Evolutionary conservation across 2,888 invertebrate genomes (phyloP), one percentile per base, ranked within the genome.

Genomic region (Leptopilina syphax): DNA sequence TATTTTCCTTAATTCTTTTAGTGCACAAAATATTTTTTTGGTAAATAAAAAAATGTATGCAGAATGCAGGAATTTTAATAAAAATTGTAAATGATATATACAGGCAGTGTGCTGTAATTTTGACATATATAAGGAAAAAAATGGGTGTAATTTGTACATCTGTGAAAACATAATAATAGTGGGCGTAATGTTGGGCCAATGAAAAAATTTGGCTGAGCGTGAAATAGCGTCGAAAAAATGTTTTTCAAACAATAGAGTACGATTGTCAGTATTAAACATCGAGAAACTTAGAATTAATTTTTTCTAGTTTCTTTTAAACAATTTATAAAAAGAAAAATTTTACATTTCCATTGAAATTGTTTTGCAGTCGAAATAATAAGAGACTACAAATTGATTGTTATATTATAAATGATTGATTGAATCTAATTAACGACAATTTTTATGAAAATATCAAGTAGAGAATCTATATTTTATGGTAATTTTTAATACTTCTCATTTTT

Each of bases 91-190:
- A 68, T 68, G 68, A 68, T 68, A 50, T 68, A 63, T 68, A 68
- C 68, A 68, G 10, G 68, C 68, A 47, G 68, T 68, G 44, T 67
- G 44, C 67, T 67, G 67, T 68, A 68, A 68, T 68, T 68, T 68
- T 68, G 68, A 44, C 68, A 47, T 66, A 66, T 9, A 13, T 9
- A 50, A 12, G 12, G 41, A 66, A 41, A 70, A 18, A 70, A 54
- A 70, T 50, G 27, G 44, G 50, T n/a, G 47, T 47, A 50, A 68
- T 68, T 68, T 68, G 68, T 68, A 50, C 47, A 68, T 47, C 68
- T 47, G 47, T 68, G 68, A 68, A 68, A 50, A 63, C 18, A 50
- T 10, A 66, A 41, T 1, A 24, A n/a, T 47, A 68, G 24, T 18
- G 10, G 63, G 63, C 63, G 63, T 24, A 63, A 63, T 24, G 63